Evolutionary conservation across 2,113 vertebrate species (phyloP).

Genomic region (Tauraco erythrolophus): DNA sequence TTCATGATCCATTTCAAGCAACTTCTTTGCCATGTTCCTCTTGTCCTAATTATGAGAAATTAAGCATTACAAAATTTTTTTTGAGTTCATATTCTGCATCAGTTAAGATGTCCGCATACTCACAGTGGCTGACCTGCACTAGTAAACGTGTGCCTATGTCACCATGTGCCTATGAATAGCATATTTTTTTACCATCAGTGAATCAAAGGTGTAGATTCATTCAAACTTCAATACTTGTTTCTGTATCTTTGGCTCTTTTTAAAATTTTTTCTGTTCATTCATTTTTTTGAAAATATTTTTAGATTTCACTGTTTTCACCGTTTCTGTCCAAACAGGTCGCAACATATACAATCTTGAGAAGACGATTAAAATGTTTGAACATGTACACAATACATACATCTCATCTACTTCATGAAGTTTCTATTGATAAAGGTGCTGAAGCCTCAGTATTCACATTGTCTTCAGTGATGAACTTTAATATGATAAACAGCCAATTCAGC

Average conservation of each 20-base stretch:
- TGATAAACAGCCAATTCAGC: background rate
- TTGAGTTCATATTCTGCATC: background rate
- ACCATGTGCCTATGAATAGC: background rate
- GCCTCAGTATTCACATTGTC: background rate
- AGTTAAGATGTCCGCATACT: background rate
- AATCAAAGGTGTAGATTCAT: background rate
- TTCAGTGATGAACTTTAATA: background rate
- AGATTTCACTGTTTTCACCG: background rate
- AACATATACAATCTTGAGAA: background rate
- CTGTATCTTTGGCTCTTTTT: background rate
- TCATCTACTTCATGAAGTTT: background rate
- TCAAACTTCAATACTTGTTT: background rate
- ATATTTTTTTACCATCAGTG: background rate
- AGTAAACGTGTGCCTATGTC: background rate
- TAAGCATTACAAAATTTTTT: background rate
- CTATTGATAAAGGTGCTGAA: background rate
- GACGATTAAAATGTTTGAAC: background rate
- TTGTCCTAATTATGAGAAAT: background rate
- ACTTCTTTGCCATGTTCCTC: background rate
- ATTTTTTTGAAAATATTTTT: background rate
- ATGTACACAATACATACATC: no score
- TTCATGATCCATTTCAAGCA: background rate
- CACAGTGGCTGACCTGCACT: rapidly evolving
- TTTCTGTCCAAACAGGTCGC: background rate
- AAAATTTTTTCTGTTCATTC: background rate